Conservation (phyloP, 2,888 invertebrate species). For the Clivina fossor region DNA sequence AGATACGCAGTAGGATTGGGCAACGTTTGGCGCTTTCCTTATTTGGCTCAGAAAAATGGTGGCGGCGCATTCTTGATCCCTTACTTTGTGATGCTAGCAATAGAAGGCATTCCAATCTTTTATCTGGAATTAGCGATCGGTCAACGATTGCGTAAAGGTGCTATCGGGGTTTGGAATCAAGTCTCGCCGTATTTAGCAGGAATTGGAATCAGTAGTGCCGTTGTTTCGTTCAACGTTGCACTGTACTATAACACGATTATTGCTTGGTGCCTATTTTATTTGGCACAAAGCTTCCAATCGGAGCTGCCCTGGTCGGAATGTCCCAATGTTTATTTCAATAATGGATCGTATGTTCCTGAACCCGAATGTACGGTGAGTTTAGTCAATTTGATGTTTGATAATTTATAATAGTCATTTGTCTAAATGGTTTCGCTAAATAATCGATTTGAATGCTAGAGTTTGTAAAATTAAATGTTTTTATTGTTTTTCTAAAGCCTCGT, state of each 20-base stretch:
- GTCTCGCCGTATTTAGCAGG: slow-evolving; percentile 86
- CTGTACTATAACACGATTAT: slow-evolving; percentile 98
- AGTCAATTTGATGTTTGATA: too few relatives aligned
- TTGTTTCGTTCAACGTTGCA: slow-evolving; percentile 95
- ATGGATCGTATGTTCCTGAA: slow-evolving; percentile 76
- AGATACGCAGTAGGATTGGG: slow-evolving; percentile 89
- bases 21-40: slow-evolving; percentile 95
- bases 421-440: too few relatives aligned
- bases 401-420: too few relatives aligned
- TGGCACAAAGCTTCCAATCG: slow-evolving; percentile 89
- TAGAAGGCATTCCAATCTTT: slow-evolving; percentile 95
- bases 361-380: slow-evolving; percentile 78
- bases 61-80: slow-evolving; percentile 97
- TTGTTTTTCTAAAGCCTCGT: too few relatives aligned
- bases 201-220: slow-evolving; percentile 90
- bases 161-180: slow-evolving; percentile 95
- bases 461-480: too few relatives aligned
- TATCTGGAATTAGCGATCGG: slow-evolving; percentile 95
- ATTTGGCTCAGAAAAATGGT: slow-evolving; percentile 91
- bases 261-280: slow-evolving; percentile 96
- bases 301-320: slow-evolving; percentile 91
- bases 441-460: too few relatives aligned
- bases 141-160: slow-evolving; percentile 88
- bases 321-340: slow-evolving; percentile 78
- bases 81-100: slow-evolving; percentile 91